Evolutionary conservation across 2,888 invertebrate genomes (phyloP).

Genomic region (Allolobophora icterica): DNA sequence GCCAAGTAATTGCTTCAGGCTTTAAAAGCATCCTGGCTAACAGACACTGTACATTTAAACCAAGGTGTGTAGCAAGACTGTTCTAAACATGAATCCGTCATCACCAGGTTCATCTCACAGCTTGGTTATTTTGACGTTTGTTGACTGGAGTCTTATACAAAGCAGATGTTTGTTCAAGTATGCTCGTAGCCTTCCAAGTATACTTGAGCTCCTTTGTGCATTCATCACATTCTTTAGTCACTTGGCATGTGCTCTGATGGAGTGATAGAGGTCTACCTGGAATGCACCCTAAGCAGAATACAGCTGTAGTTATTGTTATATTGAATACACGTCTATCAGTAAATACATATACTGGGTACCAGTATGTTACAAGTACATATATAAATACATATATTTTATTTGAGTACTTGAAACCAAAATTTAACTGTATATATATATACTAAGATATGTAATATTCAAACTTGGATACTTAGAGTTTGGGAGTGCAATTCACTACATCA

Average conservation of each 20-base stretch:
- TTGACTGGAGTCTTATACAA: not conserved
- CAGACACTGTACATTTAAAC: not conserved
- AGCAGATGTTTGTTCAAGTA: not conserved
- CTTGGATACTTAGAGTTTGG: too few species aligned
- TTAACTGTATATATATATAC: too few species aligned
- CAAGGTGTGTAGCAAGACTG: not conserved
- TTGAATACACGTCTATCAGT: too few species aligned
- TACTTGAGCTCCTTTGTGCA: not conserved
- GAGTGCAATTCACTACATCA: too few species aligned
- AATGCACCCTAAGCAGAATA: not conserved
- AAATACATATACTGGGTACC: too few species aligned
- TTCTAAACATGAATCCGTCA: not conserved
- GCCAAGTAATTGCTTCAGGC: conserved; percentile 1
- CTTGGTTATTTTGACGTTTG: not conserved
- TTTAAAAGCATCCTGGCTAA: not conserved
- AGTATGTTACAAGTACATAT: too few species aligned
- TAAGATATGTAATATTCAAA: too few species aligned
- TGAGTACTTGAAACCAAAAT: too few species aligned
- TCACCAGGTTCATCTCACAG: not conserved
- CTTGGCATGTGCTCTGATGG: not conserved
- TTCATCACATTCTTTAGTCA: not conserved
- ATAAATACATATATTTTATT: too few species aligned
- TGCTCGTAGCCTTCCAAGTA: not conserved
- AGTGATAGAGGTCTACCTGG: not conserved
- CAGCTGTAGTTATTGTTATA: not conserved